phyloP scores from a whole-genome alignment of 1,140 invertebrate genomes.

The Daktulosphaira vitifoliae region DNA sequence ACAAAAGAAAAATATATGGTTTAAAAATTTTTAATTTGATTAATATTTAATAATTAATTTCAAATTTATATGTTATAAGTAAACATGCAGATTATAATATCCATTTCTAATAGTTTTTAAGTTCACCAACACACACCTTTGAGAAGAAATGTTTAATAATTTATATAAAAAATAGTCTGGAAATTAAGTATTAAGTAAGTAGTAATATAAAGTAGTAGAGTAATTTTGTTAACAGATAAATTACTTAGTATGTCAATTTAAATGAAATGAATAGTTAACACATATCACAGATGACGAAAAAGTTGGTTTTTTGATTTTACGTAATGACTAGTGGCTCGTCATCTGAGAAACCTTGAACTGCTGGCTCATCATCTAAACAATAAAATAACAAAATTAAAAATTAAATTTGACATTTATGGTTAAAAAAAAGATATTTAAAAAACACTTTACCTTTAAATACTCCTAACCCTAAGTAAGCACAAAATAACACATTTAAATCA shows the following conservation, averaged over 20 bases:
- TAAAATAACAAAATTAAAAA: constrained; percentile 42
- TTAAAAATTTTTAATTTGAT: too few relatives aligned
- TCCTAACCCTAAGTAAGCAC: constrained; percentile 7
- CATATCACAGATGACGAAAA: constrained; percentile 28
- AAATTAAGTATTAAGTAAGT: constrained; percentile 7
- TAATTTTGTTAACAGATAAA: constrained; percentile 1
- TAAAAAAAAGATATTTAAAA: constrained; percentile 2
- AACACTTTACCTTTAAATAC: constrained; percentile 12
- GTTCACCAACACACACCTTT: too few relatives aligned
- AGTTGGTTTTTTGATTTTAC: constrained; percentile 43
- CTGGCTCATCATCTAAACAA: constrained; percentile 78
- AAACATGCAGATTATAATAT: too few relatives aligned
- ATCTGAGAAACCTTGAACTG: constrained; percentile 83
- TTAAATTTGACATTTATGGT: constrained; percentile 21
- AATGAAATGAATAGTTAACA: constrained; percentile 20
- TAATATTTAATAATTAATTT: too few relatives aligned
- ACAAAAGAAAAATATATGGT: too few relatives aligned
- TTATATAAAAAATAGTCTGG: too few relatives aligned
- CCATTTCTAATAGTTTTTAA: too few relatives aligned
- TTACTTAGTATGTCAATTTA: constrained; percentile 26
- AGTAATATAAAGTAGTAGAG: constrained; percentile 1
- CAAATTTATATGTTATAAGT: too few relatives aligned
- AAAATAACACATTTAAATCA: neutral
- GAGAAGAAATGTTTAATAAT: too few relatives aligned
- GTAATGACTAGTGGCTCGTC: constrained; percentile 88